These are phyloP conservation scores for Nycticebus coucang DNA, from an alignment of 2,113 vertebrate genomes.

Conservation along the genomic window DNA sequence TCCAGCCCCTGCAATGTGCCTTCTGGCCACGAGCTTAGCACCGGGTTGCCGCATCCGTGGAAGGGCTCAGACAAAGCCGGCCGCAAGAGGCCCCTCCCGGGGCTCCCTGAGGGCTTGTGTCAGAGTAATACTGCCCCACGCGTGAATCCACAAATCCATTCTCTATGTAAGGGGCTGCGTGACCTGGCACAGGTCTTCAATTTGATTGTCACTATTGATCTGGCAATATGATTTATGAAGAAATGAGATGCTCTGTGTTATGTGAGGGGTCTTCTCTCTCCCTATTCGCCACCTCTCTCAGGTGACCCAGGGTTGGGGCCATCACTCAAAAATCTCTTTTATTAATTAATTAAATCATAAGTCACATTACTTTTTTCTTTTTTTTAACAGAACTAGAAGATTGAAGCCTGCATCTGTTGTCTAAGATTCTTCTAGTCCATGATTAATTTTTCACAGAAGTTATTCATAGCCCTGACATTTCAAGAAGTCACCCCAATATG, in stretches of 20 bases:
- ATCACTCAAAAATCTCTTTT: background rate
- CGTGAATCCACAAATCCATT: background rate
- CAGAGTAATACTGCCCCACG: fast-evolving
- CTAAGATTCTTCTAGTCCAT: background rate
- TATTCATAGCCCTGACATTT: background rate
- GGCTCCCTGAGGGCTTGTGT: fast-evolving
- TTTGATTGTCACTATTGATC: fast-evolving
- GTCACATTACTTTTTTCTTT: background rate
- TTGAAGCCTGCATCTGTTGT: background rate
- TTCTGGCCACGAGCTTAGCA: background rate
- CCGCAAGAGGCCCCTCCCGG: background rate
- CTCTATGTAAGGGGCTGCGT: background rate
- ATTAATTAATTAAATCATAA: background rate
- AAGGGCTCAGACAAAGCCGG: background rate
- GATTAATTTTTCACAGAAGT: constrained; percentile 12
- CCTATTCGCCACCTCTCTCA: too few species aligned
- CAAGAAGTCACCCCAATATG: background rate
- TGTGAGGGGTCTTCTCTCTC: background rate
- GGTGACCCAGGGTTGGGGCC: background rate
- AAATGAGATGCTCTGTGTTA: too few species aligned
- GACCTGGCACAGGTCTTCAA: fast-evolving
- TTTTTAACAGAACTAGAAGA: background rate
- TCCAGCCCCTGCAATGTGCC: fast-evolving
- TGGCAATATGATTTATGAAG: fast-evolving
- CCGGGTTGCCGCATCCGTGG: too few species aligned